Conservation (phyloP, 2,888 invertebrate genomes). For the Graphium colonna region DNA sequence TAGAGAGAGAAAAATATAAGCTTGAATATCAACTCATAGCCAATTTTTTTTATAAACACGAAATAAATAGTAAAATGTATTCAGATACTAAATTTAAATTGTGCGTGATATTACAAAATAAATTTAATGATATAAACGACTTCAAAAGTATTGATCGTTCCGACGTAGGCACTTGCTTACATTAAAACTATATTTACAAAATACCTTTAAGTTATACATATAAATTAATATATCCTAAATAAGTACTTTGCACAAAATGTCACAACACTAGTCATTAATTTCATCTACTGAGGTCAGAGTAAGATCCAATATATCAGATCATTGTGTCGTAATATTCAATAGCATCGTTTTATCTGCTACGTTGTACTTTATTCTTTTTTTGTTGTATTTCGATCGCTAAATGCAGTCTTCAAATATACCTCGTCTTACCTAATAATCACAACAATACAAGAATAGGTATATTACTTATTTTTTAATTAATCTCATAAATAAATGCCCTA, state of each 20-base stretch:
- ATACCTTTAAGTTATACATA: constrained; percentile 64
- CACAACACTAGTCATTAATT: constrained; percentile 59
- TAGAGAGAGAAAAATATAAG: neutral
- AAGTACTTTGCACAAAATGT: constrained; percentile 79
- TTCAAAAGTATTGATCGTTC: constrained; percentile 44
- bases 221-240: constrained; percentile 78
- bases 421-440: constrained; percentile 65
- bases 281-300: constrained; percentile 56
- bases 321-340: constrained; percentile 27
- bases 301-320: constrained; percentile 29
- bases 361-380: constrained; percentile 42
- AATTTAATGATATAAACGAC: constrained; percentile 1
- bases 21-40: constrained; percentile 11
- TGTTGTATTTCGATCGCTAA: constrained; percentile 53
- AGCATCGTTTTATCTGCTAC: constrained; percentile 25
- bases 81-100: constrained; percentile 3
- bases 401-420: constrained; percentile 60
- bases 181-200: constrained; percentile 69
- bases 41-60: constrained; percentile 4
- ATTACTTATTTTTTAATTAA: constrained; percentile 64
- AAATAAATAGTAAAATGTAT: neutral
- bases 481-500: constrained; percentile 76
- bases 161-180: constrained; percentile 41
- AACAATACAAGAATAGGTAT: constrained; percentile 63
- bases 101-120: constrained; percentile 10